A percentile compares a stretch with the other conserved stretches of the same genome.
phyloP scores from a whole-genome alignment of 2,797 vertebrate species.

The Manis pentadactyla region DNA sequence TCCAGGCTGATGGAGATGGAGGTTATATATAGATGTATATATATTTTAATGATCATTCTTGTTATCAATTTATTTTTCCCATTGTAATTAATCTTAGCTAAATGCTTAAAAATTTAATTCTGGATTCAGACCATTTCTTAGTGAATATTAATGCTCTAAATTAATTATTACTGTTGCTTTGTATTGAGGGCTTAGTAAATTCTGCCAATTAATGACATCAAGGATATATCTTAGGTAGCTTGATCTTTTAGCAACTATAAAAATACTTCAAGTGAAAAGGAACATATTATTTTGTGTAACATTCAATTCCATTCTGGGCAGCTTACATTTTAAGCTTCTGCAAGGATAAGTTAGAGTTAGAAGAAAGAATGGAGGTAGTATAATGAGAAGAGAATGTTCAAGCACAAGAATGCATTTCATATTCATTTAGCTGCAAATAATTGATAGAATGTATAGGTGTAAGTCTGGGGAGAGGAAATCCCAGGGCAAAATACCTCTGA shows the following conservation, averaged over 20 bases:
- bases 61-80: background rate
- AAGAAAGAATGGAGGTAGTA: background rate
- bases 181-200: background rate
- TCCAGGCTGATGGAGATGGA: background rate
- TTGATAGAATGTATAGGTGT: background rate
- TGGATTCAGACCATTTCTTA: background rate
- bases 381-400: constrained; percentile 15
- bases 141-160: constrained; percentile 5
- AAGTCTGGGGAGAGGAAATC: too few species aligned
- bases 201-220: background rate
- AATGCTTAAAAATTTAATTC: background rate
- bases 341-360: background rate
- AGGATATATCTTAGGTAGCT: background rate
- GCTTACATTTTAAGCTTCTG: constrained; percentile 1
- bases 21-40: background rate
- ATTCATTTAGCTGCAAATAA: background rate
- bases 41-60: background rate
- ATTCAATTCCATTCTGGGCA: background rate
- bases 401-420: background rate
- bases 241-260: background rate
- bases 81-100: background rate
- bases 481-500: too few species aligned
- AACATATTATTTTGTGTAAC: background rate
- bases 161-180: background rate
- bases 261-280: background rate